These are phyloP conservation scores for Dynastes maya DNA, from an alignment of 2,888 invertebrate species.

Conservation along the genomic window DNA sequence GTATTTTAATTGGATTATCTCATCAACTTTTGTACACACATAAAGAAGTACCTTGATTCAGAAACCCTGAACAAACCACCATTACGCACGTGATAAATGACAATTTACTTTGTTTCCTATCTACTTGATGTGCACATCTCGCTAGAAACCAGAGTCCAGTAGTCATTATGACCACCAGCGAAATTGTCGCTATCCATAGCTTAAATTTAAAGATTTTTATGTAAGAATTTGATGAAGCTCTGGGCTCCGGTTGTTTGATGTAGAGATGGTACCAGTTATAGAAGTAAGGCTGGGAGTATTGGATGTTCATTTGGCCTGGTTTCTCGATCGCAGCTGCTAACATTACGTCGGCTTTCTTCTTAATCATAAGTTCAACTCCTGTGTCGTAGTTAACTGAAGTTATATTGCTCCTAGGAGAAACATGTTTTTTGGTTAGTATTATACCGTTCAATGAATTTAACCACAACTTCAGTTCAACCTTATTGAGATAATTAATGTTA, in stretches of 20 bases:
- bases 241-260: constrained; percentile 61
- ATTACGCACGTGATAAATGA: constrained; percentile 64
- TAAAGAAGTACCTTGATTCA: constrained; percentile 65
- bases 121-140: constrained; percentile 55
- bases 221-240: constrained; percentile 63
- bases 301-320: constrained; percentile 58
- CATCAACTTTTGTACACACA: too few relatives aligned
- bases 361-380: constrained; percentile 60
- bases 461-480: too few relatives aligned
- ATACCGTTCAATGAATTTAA: too few relatives aligned
- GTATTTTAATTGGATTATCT: background rate
- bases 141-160: constrained; percentile 62
- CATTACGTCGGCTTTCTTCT: constrained; percentile 63
- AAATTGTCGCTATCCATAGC: constrained; percentile 62
- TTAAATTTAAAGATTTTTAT: constrained; percentile 61
- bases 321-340: constrained; percentile 63
- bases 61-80: constrained; percentile 63
- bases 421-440: too few relatives aligned
- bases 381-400: constrained; percentile 60
- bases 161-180: constrained; percentile 60
- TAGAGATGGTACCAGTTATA: constrained; percentile 67
- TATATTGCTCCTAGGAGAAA: constrained; percentile 59
- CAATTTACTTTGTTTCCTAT: constrained; percentile 55
- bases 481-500: too few relatives aligned
- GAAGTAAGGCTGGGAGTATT: constrained; percentile 66